A percentile compares a stretch with the other conserved stretches of the same genome.
Conservation (phyloP, 2,888 invertebrate genomes). For the Strigamia crassipes region DNA sequence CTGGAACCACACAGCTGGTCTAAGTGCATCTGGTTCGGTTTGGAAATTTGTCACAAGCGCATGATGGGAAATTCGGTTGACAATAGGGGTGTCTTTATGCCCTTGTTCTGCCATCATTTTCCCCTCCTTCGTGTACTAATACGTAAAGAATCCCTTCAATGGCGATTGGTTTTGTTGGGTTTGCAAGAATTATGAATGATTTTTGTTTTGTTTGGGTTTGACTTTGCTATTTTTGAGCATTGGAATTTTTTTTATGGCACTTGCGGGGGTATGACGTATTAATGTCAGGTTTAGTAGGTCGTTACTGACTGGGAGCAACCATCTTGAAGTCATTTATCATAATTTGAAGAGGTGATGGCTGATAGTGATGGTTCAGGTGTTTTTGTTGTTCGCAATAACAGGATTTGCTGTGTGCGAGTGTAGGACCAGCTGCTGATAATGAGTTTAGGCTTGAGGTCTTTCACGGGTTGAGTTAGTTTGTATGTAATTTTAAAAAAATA, state of each 20-base stretch:
- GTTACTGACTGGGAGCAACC: not conserved
- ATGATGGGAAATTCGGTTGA: conserved; percentile 40
- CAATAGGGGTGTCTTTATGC: not conserved
- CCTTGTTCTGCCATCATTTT: not conserved
- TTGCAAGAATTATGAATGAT: not conserved
- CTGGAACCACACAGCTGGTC: conserved; percentile 23
- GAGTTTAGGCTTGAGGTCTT: not conserved
- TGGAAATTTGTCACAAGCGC: conserved; percentile 39
- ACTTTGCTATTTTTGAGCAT: not conserved
- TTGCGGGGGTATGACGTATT: not conserved
- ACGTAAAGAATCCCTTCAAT: not conserved
- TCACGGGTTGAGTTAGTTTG: not conserved
- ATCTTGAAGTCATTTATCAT: conserved; percentile 4
- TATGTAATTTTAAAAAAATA: not conserved
- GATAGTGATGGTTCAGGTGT: conserved; percentile 40
- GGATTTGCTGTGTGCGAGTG: conserved; percentile 15
- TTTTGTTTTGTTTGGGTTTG: not conserved
- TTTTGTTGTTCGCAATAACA: conserved; percentile 38
- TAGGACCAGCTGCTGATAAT: conserved; percentile 16
- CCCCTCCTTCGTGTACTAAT: not conserved
- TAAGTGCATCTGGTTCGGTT: conserved; percentile 19
- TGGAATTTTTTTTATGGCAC: not conserved
- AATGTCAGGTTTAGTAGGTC: conserved; percentile 17
- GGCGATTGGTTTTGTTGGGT: not conserved
- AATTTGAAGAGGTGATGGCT: conserved; percentile 34